Base-by-base conservation (phyloP, 2,113 vertebrate genomes). In the Redunca redunca region DNA sequence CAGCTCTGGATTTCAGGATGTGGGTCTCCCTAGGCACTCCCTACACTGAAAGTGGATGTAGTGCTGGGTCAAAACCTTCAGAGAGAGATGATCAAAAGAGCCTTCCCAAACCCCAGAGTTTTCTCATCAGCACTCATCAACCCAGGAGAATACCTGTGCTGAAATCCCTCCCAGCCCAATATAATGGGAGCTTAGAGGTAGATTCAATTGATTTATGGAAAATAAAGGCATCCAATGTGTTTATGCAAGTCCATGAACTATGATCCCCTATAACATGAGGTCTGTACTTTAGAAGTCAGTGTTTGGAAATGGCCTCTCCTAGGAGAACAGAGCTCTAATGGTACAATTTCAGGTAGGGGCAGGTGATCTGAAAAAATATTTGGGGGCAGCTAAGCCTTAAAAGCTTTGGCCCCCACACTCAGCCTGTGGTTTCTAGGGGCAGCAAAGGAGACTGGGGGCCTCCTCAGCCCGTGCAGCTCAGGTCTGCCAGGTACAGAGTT, bases 391-490 rank as follows among this genome's bases (percentile, higher is more conserved):
- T 55, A 60, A 77, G 28, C 15, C 81, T 97, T 95, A 88, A 82
- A 85, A 85, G 26, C 15, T 36, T 77, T 80, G 48, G 50, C 57
- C 57, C 80, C 64, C 52, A 87, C 15, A 43, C 33, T 92, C 94
- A 93, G 95, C 43, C 50, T 95, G 85, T 88, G 94, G 88, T 90
- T 96, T 94, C 52, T 53, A 30, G 91, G 46, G 36, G 15, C 50
- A 12, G 14, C 2, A 64, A 60, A 52, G 33, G 52, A 67, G 58
- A 85, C 58, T 10, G 13, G 62, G 90, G 48, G 94, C 52, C 21
- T 33, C 46, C 90, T 93, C 55, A 71, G 9, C 30, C 21, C 4
- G 0, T 50, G 78, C 8, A 80, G 48, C 48, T 58, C 36, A 48
- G 52, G 36, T 77, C 40, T 48, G 36, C 57, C 11, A 55, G 40